Evolutionary conservation across 2,797 vertebrate genomes (phyloP).

Genomic region (Acanthurus lineatus): DNA sequence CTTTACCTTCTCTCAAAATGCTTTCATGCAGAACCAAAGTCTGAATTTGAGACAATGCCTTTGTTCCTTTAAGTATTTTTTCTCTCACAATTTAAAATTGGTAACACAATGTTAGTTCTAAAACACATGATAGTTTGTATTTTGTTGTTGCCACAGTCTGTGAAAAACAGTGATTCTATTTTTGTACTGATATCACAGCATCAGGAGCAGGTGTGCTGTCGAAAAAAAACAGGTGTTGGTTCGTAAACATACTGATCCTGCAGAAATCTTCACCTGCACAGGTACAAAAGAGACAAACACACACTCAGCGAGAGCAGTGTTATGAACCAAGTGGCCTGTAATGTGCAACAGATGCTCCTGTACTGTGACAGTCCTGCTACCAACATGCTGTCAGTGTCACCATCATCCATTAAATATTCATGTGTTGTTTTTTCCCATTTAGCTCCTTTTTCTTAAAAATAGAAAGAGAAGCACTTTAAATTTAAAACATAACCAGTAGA

Average conservation of each 20-base stretch:
- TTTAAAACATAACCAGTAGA: slow-evolving; percentile 50
- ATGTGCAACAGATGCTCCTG: slow-evolving; percentile 15
- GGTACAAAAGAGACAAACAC: slow-evolving; percentile 74
- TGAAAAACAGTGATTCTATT: not conserved
- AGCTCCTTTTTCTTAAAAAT: not conserved
- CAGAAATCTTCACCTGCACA: slow-evolving; percentile 79
- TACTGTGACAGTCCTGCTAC: not conserved
- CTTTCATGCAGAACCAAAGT: too few relatives aligned
- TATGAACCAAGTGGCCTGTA: slow-evolving; percentile 69
- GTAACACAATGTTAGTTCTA: not conserved
- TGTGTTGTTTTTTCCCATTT: slow-evolving; percentile 11
- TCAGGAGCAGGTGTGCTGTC: slow-evolving; percentile 75
- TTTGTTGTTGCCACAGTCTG: not conserved
- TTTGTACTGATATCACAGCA: slow-evolving; percentile 56
- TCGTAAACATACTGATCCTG: slow-evolving; percentile 69
- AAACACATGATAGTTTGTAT: not conserved
- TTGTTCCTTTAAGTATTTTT: not conserved
- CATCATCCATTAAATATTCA: slow-evolving; percentile 3
- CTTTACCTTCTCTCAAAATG: too few relatives aligned
- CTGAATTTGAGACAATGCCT: too few relatives aligned
- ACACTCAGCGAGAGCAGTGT: slow-evolving; percentile 75
- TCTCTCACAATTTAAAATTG: not conserved
- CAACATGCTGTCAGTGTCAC: not conserved
- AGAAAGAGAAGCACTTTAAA: not conserved
- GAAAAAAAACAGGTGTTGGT: slow-evolving; percentile 81